Base-by-base conservation (phyloP, 2,113 vertebrate species). In the Phyllopteryx taeniolatus region DNA sequence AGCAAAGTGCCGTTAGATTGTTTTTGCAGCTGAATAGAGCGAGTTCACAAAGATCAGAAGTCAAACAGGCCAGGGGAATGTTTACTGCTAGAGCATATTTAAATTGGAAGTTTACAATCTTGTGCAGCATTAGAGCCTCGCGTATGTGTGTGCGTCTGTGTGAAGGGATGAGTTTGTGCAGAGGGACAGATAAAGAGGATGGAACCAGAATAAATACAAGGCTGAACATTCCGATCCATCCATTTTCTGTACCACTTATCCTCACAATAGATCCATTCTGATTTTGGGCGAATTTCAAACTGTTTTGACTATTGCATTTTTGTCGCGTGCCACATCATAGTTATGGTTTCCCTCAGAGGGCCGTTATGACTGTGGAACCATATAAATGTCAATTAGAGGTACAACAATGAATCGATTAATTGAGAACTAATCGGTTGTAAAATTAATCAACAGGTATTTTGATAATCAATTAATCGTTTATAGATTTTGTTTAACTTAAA, bases 11-110 rank as follows among this genome's bases (percentile, higher is more conserved):
- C 67, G 44, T 13, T 22, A 53, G 68, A 20, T 63, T 85, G 85
- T 90, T 89, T 76, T 83, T 86, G 68, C 87, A 90, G 87, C 87
- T 89, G 89, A 79, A 79, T 54, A 68, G 31, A 66, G 42, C 49
- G 4, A 77, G 68, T 76, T 86, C 76, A 71, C 8, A 44, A 69
- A 74, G 73, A 83, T 80, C 79, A 73, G 59, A 79, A 51, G 84
- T 80, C 77, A 81, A 72, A 57, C 59, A 79, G 77, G 76, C 53
- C 63, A 1, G 69, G 35, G 68, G 69, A 68, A 78, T 82, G 79
- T 84, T 85, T 83, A 74, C 77, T 76, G 66, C 68, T 49, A 31
- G 68, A 73, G 70, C 73, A 47, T 56, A 60, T 81, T 77, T 77
- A 73, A 83, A 84, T 66, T 77, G 49, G 54, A 57, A 43, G 53